These are phyloP conservation scores for Protomyctophum bolini DNA, from an alignment of 2,113 vertebrate species.

Conservation along the genomic window DNA sequence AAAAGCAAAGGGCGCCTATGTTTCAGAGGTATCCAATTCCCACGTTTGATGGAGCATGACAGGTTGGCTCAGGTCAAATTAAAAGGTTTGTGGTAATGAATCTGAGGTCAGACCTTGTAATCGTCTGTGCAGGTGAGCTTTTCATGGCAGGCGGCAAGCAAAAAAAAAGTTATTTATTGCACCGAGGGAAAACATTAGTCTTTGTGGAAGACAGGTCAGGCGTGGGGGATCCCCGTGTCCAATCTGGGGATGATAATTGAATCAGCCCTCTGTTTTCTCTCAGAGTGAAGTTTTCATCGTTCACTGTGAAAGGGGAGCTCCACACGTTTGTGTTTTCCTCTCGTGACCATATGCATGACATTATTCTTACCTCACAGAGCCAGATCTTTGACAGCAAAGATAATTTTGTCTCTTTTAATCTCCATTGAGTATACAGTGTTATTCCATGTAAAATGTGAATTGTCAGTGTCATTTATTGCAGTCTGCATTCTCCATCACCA, in stretches of 20 bases:
- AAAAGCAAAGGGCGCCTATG: constrained; percentile 63
- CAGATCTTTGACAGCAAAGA: constrained; percentile 10
- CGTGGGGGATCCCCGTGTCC: constrained; percentile 18
- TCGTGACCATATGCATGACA: constrained; percentile 4
- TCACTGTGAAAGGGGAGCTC: constrained; percentile 36
- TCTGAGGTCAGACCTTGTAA: constrained; percentile 53
- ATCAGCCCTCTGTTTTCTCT: constrained; percentile 56
- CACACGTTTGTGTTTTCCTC: constrained; percentile 18
- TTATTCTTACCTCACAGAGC: not conserved
- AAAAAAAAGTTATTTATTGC: constrained; percentile 63
- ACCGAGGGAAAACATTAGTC: constrained; percentile 51
- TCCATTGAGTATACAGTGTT: not conserved
- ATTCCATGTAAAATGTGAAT: not conserved
- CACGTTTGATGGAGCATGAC: constrained; percentile 71
- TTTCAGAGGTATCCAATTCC: constrained; percentile 71
- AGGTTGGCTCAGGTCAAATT: constrained; percentile 67
- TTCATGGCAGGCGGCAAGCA: constrained; percentile 41
- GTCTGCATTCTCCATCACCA: constrained; percentile 5
- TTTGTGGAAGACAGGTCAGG: constrained; percentile 31
- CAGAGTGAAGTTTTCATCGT: constrained; percentile 27
- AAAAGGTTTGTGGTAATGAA: constrained; percentile 61
- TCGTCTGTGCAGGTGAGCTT: constrained; percentile 59
- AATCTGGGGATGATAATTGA: constrained; percentile 58
- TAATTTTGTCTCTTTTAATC: not conserved
- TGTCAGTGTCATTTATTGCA: not conserved